Conservation (phyloP, 2,113 vertebrate genomes). For the Cichladusa arquata region DNA sequence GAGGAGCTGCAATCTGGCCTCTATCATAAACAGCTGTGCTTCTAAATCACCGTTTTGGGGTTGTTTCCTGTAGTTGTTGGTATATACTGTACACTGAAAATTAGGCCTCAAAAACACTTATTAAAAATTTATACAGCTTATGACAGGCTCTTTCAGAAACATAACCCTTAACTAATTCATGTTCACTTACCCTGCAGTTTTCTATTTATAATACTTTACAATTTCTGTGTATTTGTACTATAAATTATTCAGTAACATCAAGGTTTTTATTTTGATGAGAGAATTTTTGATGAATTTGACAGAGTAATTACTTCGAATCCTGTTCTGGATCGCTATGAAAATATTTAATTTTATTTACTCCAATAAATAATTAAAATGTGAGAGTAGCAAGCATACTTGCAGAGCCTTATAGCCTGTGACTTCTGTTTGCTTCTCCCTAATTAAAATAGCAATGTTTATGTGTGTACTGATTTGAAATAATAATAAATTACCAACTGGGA, state of each 20-base stretch:
- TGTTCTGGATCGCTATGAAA: conserved; percentile 80
- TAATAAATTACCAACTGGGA: conserved; percentile 67
- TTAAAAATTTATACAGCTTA: conserved; percentile 83
- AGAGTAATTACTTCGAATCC: conserved; percentile 86
- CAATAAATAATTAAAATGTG: conserved; percentile 83
- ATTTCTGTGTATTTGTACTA: conserved; percentile 82
- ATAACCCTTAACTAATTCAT: conserved; percentile 81
- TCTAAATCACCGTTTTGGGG: conserved; percentile 58
- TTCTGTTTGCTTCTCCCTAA: conserved; percentile 80
- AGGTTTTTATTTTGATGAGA: conserved; percentile 86
- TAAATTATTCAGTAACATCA: conserved; percentile 85
- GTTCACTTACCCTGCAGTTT: conserved; percentile 82
- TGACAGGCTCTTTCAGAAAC: conserved; percentile 81
- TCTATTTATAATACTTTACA: conserved; percentile 82
- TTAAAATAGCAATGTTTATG: conserved; percentile 79
- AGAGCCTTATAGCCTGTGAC: conserved; percentile 72
- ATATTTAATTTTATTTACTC: conserved; percentile 88
- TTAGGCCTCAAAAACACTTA: conserved; percentile 78
- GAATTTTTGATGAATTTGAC: conserved; percentile 86
- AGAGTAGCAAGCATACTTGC: conserved; percentile 61
- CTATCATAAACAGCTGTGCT: conserved; percentile 60
- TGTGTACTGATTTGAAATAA: conserved; percentile 69
- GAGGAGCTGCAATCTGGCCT: conserved; percentile 61
- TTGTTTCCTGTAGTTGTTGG: conserved; percentile 69
- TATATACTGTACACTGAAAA: conserved; percentile 69